phyloP scores from a whole-genome alignment of 2,888 invertebrate genomes.

The Thereva nobilitata region DNA sequence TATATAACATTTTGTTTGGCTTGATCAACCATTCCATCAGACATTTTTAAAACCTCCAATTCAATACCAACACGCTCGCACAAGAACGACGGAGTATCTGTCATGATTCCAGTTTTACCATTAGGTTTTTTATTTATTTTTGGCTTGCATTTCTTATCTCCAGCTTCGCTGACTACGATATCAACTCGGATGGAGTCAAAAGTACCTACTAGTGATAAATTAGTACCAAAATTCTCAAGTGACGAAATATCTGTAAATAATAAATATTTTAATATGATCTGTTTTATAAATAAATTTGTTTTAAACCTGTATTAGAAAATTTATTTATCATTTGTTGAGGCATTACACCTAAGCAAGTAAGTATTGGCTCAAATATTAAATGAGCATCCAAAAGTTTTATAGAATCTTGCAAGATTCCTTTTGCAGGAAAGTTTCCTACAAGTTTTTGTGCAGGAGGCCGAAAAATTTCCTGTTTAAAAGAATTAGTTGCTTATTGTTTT shows the following conservation, averaged over 20 bases:
- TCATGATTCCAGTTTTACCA: conserved; percentile 51
- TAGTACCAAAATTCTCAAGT: conserved; percentile 86
- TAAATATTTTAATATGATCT: background rate
- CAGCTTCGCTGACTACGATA: conserved; percentile 90
- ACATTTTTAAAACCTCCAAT: conserved; percentile 85
- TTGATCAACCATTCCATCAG: conserved; percentile 86
- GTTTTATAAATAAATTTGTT: conserved; percentile 1
- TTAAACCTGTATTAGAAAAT: conserved; percentile 52
- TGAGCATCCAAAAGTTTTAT: conserved; percentile 88
- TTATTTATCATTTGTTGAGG: conserved; percentile 75
- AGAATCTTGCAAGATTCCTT: conserved; percentile 79
- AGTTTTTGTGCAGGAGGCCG: conserved; percentile 61
- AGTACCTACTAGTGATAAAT: conserved; percentile 79
- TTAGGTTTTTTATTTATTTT: conserved; percentile 51
- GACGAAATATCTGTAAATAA: conserved; percentile 64
- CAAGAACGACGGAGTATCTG: conserved; percentile 84
- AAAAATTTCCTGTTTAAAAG: conserved; percentile 59
- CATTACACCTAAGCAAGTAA: conserved; percentile 87
- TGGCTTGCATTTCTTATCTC: conserved; percentile 61
- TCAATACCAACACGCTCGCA: conserved; percentile 91
- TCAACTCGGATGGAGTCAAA: conserved; percentile 90
- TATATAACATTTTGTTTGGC: conserved; percentile 83
- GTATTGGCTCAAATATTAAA: conserved; percentile 88
- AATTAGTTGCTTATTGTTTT: conserved; percentile 39
- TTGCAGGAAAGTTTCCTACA: conserved; percentile 49